Base-by-base conservation (phyloP, 2,113 vertebrate genomes). In the Lepisosteus osseus region DNA sequence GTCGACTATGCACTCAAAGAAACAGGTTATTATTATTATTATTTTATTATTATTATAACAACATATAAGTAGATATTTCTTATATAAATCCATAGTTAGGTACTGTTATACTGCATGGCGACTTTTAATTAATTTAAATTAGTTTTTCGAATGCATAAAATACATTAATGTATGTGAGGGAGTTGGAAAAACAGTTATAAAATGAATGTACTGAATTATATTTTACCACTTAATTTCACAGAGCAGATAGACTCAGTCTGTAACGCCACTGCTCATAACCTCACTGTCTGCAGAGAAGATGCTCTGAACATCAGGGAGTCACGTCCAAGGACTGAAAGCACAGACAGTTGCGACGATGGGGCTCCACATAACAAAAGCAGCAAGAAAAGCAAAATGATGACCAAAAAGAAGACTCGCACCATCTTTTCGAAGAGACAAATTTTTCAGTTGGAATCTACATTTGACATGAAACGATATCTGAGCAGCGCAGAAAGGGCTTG, bases 341-440 rank as follows among this genome's bases (percentile, higher is more conserved):
- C 87, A 40, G 90, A 92, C 87, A 90, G 88, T 81, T 79, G 86
- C 76, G 75, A 78, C 74, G 71, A 82, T 72, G 77, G 81, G 75
- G 41, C 71, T 41, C 40, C 78, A 3, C 80, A 70, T 51, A 81
- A 81, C 55, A 84, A 83, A 44, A 78, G 72, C 74, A 63, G 7
- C 71, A 92, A 92, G 77, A 93, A 92, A 70, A 89, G 56, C 74
- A 90, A 92, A 78, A 69, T 87, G 3, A 70, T 87, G 4, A 81
- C 88, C 70, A 94, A 91, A 80, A 96, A 95, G 86, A 95, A 95
- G 75, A 95, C 93, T 0, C 88, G 94, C 83, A 95, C 94, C 1
- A 94, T 95, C 71, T 95, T 95, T 76, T 95, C 93, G 75, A 94
- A 94, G 82, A 92, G 92, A 80, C 95, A 94, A 83, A 94, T 95